These are phyloP conservation scores for Scopus umbretta DNA, from an alignment of 2,113 vertebrate genomes.

Conservation along the genomic window DNA sequence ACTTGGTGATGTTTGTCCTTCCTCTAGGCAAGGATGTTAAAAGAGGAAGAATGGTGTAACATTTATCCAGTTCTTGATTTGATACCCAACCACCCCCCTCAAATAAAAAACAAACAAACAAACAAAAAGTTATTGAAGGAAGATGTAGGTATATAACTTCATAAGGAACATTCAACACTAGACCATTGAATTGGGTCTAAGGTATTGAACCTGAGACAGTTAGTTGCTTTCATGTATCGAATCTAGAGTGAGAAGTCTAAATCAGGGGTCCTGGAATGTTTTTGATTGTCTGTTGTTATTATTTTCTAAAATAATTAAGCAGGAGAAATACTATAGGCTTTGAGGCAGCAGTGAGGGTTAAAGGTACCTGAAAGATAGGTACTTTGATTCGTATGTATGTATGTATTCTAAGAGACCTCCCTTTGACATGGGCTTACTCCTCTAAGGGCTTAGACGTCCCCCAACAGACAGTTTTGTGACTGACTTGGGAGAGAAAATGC, in stretches of 20 bases:
- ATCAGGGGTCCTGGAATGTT: neutral
- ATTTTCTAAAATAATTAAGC: neutral
- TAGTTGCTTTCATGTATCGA: neutral
- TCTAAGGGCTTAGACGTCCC: no score
- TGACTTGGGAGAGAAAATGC: neutral
- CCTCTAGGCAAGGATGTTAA: neutral
- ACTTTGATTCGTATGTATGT: fast-evolving
- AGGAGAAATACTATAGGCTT: neutral
- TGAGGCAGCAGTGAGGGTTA: neutral
- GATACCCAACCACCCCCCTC: neutral
- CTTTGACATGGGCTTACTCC: neutral
- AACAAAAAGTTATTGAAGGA: no score
- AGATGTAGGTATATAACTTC: neutral
- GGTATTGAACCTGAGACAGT: neutral
- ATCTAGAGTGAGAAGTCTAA: neutral
- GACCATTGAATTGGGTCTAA: neutral
- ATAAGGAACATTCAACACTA: neutral
- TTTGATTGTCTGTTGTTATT: neutral
- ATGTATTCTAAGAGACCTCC: neutral
- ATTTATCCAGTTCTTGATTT: neutral
- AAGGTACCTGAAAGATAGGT: neutral
- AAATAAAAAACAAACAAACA: no score
- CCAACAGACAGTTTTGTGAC: neutral
- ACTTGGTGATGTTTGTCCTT: no score
- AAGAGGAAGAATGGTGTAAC: neutral